Evolutionary conservation across 2,113 vertebrate species (phyloP).

Genomic region (Ciconia maguari): DNA sequence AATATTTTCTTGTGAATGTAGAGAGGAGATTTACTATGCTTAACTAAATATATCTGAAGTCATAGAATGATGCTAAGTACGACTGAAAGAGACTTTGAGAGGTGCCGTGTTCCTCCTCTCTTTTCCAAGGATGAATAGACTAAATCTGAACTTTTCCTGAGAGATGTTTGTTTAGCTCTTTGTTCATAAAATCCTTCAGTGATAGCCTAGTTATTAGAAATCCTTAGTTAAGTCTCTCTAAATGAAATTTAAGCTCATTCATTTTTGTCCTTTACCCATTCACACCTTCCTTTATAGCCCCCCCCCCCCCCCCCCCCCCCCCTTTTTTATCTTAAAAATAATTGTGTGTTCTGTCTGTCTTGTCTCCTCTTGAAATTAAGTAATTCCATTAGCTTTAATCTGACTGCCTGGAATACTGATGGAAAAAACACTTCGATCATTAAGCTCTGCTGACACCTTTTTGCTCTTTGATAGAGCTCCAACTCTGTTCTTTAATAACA

Average conservation of each 20-base stretch:
- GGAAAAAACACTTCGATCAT: background rate
- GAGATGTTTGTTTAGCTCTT: background rate
- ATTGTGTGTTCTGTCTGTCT: background rate
- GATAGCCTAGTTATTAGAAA: background rate
- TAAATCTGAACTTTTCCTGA: background rate
- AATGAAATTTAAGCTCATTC: background rate
- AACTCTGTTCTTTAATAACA: background rate
- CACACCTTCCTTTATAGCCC: background rate
- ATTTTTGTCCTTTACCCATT: background rate
- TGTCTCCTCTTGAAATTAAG: background rate
- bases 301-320: rapidly evolving
- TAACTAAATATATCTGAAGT: background rate
- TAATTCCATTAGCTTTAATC: background rate
- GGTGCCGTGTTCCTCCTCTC: background rate
- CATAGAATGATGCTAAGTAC: background rate
- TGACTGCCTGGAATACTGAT: background rate
- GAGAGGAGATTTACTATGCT: background rate
- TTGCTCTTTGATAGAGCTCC: background rate
- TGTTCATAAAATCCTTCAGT: background rate
- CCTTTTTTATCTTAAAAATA: background rate
- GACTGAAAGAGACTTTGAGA: background rate
- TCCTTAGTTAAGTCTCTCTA: background rate
- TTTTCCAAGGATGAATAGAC: background rate
- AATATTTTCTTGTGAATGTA: background rate
- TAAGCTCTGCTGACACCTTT: background rate